Evolutionary conservation across 2,797 vertebrate species (phyloP), one percentile per base, ranked within the genome.

Genomic region (Melanotaenia maccullochi): DNA sequence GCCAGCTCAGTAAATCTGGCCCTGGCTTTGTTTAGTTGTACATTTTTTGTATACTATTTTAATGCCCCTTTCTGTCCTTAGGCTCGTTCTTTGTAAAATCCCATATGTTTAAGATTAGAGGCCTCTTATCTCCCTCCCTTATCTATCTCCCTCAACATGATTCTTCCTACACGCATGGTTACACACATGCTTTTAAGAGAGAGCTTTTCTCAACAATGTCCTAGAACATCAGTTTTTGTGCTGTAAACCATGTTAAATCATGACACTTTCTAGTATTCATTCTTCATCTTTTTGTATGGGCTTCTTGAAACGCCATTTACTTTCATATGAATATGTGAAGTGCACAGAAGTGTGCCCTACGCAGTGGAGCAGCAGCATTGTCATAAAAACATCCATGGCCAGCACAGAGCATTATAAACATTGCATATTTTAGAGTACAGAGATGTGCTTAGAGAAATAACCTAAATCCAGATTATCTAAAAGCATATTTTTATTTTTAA

Each of bases 251-350:
- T 54, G 9, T 47, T 24, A 28, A 58, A 32, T 57, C 22, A 65
- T 6, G 11, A 13, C 9, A 7, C 32, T 59, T 67, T 59, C 11
- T 25, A 60, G 12, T 14, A 2, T 42, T 38, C 47, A 13, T 13
- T 54, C 52, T 24, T 54, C 49, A 9, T 22, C 12, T 24, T 36
- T 6, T 36, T 47, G 12, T 0, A n/a, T 36, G 60, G 16, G 18
- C 36, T 60, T 42, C 54, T 56, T 47, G 14, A 11, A 11, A 24
- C 66, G 18, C 4, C 36, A 28, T 56, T 78, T 57, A 60, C 28
- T 54, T 76, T 75, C 49, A 54, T 7, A 54, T 49, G 35, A n/a
- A 63, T 30, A 40, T 69, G 33, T 79, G 25, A 78, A 76, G 67
- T 44, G 60, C 28, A 56, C 51, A 71, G 35, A 38, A 54, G 32